Evolutionary conservation across 1,140 invertebrate species (phyloP), one percentile per base, ranked within the genome.

Genomic region (Philaenus spumarius): DNA sequence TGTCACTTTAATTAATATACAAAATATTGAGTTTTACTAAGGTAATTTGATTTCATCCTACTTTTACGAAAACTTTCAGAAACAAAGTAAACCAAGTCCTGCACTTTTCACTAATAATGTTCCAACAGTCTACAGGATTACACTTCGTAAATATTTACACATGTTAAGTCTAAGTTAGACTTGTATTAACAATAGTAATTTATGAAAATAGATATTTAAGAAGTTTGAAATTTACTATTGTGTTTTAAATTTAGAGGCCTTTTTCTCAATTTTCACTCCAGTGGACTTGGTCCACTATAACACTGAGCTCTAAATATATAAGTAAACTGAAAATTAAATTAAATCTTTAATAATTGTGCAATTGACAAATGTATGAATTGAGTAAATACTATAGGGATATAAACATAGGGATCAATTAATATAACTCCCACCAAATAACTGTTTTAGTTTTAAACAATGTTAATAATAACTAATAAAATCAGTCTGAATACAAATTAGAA

Each of bases 191-290:
- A 7, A 9, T 23, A 48, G 7, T 9, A 23, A 9, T 23, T 23
- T 17, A 22, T 45, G 19, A 9, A 45, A 12, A n/a, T 19, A 45
- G 19, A 45, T 6, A 45, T 9, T n/a, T 45, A 17, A n/a, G 7
- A 45, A 19, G 12, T 23, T 19, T 6, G 22, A 24, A 48, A 23
- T 48, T 48, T 48, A 24, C 26, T 48, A 48, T 24, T 19, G 26
- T 23, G 46, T 24, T 48, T 48, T 48, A 48, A 48, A 19, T 48
- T 48, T 48, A 48, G 26, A 48, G 5, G 4, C 26, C 46, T 48
- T 4, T 48, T 23, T 19, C 46, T 22, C 17, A 48, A 48, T 23
- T 23, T 5, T 48, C 22, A 24, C 22, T 24, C 6, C 22, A 24
- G 22, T 48, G 46, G 46, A 48, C 46, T 48, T 48, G 11, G 46